Evolutionary conservation across 2,113 vertebrate species (phyloP), one percentile per base, ranked within the genome.

Genomic region (Lepidothrix coronata): DNA sequence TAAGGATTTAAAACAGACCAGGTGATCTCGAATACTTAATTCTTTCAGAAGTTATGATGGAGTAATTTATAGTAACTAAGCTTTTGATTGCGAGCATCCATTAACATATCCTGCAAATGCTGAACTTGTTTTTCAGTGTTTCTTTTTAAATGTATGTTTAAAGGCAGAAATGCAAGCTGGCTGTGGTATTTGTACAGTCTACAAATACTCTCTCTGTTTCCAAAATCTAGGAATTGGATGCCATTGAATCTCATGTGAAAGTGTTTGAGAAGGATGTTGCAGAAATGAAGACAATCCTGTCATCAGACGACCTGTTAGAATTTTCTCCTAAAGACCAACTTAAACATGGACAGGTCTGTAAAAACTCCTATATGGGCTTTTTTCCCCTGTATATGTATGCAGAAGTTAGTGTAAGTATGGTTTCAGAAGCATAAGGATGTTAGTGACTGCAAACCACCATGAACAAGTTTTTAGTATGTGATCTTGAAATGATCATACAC

Each of bases 221-320:
- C 74, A 46, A 95, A 96, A 91, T 91, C n/a, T 90, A 99, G 99
- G 99, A 99, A 92, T 92, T 99, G 92, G 98, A 98, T 52, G 98
- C 98, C 65, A 98, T 99, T 31, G 99, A 99, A 97, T 97, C 92
- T 5, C 98, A 99, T 55, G 97, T 99, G 71, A 99, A 97, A 81
- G 93, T 57, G 51, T 98, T 99, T 97, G 99, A 99, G 91, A 98
- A 97, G 57, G 98, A 98, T 11, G 82, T 98, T 77, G 96, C 91
- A 37, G 98, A 99, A 91, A 98, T 99, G 86, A 99, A 98, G 97
- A 96, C 85, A 39, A 95, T 98, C 44, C 84, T 99, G 20, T 98
- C 98, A 46, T 98, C 98, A 77, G 98, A 98, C 66, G 98, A 99
- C 89, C 97, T 98, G 37, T 97, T 98, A 86, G 98, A 98, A 52